Evolutionary conservation across 1,140 invertebrate species (phyloP).

Genomic region (Globodera rostochiensis): DNA sequence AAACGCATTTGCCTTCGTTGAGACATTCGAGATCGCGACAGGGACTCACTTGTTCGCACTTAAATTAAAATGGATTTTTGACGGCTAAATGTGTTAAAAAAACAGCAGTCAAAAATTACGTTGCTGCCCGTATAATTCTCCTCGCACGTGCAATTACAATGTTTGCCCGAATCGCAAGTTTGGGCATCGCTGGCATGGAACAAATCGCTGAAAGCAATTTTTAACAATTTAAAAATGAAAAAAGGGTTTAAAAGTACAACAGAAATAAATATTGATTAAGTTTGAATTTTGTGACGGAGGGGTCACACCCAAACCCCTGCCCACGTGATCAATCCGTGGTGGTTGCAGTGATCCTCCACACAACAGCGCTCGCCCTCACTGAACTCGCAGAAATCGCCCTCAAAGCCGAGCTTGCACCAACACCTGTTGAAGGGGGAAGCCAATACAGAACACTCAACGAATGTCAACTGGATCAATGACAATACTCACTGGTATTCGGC

Average conservation of each 20-base stretch:
- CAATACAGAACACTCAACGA: constrained; percentile 3
- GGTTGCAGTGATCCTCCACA: constrained; percentile 39
- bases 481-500: constrained; percentile 24
- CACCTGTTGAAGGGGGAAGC: constrained; percentile 27
- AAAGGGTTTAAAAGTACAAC: not conserved
- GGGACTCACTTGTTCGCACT: constrained; percentile 44
- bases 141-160: constrained; percentile 40
- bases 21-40: constrained; percentile 42
- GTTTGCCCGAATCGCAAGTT: constrained; percentile 3
- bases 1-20: constrained; percentile 36
- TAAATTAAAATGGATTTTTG: not conserved
- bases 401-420: constrained; percentile 44
- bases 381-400: constrained; percentile 46
- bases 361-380: constrained; percentile 44
- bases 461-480: not conserved
- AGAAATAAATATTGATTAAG: not conserved
- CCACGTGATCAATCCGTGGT: constrained; percentile 40
- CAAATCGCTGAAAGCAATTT: not conserved
- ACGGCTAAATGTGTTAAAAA: not conserved
- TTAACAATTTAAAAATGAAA: not conserved
- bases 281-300: not conserved
- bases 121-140: constrained; percentile 35
- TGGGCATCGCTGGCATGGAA: constrained; percentile 9
- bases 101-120: not conserved
- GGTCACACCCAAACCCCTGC: not conserved